phyloP scores from a whole-genome alignment of 2,888 invertebrate genomes.

The Terebella lapidaria region DNA sequence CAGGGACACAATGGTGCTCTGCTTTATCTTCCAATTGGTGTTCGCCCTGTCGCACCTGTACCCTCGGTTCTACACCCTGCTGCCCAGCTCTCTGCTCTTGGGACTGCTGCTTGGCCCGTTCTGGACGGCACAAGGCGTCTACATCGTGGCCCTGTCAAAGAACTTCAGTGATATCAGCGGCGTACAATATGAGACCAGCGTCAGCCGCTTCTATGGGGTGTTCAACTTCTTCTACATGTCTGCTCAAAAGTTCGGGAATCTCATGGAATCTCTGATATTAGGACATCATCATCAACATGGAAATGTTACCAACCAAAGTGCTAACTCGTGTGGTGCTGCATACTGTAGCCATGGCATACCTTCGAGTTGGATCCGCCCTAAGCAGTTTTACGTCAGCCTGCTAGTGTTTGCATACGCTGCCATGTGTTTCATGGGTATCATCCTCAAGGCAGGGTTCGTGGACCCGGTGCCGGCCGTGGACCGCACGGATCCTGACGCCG shows the following conservation, averaged over 20 bases:
- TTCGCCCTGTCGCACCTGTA: constrained; percentile 46
- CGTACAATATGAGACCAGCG: not conserved
- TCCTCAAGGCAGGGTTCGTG: no score
- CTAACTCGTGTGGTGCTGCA: no score
- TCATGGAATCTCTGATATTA: not conserved
- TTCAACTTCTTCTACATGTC: not conserved
- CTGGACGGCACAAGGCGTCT: constrained; percentile 46
- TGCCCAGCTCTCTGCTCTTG: constrained; percentile 38
- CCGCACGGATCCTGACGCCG: no score
- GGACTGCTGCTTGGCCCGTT: constrained; percentile 43
- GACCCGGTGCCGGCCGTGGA: no score
- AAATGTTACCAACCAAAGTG: no score
- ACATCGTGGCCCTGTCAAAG: constrained; percentile 42
- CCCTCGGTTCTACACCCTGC: constrained; percentile 36
- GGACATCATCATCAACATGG: no score
- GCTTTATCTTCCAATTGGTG: constrained; percentile 35
- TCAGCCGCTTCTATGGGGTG: not conserved
- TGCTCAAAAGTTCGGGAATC: not conserved
- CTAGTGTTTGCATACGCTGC: no score
- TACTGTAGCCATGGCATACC: no score
- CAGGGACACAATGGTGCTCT: constrained; percentile 46
- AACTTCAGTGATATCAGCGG: constrained; percentile 33
- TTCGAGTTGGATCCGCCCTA: no score
- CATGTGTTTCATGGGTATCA: no score
- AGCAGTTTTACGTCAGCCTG: no score